Evolutionary conservation across 2,888 invertebrate genomes (phyloP).

Genomic region (Amitus sp.): DNA sequence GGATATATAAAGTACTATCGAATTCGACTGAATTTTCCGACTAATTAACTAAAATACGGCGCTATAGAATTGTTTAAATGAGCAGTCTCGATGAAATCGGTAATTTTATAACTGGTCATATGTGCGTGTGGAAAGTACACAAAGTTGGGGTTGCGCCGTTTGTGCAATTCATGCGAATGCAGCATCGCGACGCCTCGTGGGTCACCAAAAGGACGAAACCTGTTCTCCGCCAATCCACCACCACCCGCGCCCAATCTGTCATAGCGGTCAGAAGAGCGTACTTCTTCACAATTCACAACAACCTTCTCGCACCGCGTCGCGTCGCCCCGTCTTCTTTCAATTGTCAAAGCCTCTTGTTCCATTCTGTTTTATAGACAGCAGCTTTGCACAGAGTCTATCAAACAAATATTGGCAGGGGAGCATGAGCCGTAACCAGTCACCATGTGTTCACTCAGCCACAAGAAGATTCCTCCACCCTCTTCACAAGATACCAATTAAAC

Average conservation of each 20-base stretch:
- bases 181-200: slow-evolving; percentile 57
- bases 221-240: slow-evolving; percentile 18
- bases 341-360: slow-evolving; percentile 39
- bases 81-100: not conserved
- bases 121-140: slow-evolving; percentile 10
- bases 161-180: slow-evolving; percentile 28
- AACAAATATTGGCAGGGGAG: slow-evolving; percentile 56
- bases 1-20: too few relatives aligned
- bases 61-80: not conserved
- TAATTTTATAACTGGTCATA: slow-evolving; percentile 7
- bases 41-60: not conserved
- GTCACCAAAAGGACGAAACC: slow-evolving; percentile 52
- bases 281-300: slow-evolving; percentile 31
- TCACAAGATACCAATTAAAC: not conserved
- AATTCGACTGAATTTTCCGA: too few relatives aligned
- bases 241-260: slow-evolving; percentile 51
- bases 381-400: slow-evolving; percentile 53
- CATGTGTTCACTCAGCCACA: slow-evolving; percentile 52
- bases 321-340: slow-evolving; percentile 27
- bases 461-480: slow-evolving; percentile 10
- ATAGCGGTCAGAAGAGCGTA: slow-evolving; percentile 48
- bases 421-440: slow-evolving; percentile 58
- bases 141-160: slow-evolving; percentile 42
- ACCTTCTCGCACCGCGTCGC: slow-evolving; percentile 19
- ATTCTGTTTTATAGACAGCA: slow-evolving; percentile 57